Percentiles rank a stretch among this genome's conserved stretches.
phyloP scores from a whole-genome alignment of 2,797 vertebrate species.

The Pangasius mekongensis region DNA sequence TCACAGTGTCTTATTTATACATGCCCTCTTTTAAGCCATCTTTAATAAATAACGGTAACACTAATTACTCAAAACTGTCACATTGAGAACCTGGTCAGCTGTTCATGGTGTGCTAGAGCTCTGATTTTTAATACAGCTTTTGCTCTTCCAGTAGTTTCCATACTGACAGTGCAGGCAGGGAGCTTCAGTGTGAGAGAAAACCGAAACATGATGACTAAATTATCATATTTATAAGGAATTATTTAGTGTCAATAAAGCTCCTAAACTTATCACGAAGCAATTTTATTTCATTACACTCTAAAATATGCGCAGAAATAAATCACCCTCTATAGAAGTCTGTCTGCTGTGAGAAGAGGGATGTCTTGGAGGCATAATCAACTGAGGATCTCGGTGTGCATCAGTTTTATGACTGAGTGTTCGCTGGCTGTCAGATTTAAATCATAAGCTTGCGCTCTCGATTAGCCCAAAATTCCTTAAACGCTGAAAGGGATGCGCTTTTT shows the following conservation, averaged over 20 bases:
- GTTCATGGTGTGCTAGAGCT: background rate
- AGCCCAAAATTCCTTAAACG: background rate
- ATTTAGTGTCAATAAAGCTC: slow-evolving; percentile 19
- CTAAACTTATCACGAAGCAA: background rate
- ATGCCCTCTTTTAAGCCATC: background rate
- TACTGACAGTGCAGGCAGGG: background rate
- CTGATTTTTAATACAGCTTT: no score
- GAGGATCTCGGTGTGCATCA: background rate
- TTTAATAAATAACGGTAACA: background rate
- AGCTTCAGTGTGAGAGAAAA: background rate
- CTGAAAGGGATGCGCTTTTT: background rate
- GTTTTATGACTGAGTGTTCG: background rate
- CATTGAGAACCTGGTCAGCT: background rate
- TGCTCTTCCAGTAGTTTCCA: background rate
- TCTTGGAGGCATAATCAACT: background rate
- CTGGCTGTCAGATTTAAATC: background rate
- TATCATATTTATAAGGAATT: slow-evolving; percentile 33
- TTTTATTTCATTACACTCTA: slow-evolving; percentile 14
- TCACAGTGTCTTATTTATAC: background rate
- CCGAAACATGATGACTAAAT: background rate
- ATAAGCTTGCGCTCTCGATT: background rate
- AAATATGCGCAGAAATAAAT: background rate
- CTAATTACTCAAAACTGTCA: background rate
- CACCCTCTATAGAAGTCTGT: background rate
- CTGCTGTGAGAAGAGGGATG: background rate